phyloP scores from a whole-genome alignment of 2,113 vertebrate species.

The Ammodytes dubius region DNA sequence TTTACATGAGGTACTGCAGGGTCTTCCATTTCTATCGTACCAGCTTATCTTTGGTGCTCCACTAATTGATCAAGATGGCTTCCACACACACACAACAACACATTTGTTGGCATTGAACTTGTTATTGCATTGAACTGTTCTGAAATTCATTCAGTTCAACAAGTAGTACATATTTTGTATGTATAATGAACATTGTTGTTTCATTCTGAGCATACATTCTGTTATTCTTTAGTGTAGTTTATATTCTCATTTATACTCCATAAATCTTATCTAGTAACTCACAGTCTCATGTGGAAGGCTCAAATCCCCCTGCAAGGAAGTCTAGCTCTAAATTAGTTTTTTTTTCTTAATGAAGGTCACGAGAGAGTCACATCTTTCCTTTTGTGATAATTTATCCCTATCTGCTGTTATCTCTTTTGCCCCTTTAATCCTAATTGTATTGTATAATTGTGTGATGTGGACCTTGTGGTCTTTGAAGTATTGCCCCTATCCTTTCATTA shows the following conservation, averaged over 20 bases:
- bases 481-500: constrained; percentile 84
- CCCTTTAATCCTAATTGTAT: constrained; percentile 91
- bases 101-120: background rate
- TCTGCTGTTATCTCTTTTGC: constrained; percentile 86
- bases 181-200: background rate
- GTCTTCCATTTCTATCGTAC: background rate
- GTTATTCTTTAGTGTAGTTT: constrained; percentile 53
- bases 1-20: background rate
- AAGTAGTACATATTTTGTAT: no score
- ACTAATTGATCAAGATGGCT: background rate
- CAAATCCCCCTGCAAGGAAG: constrained; percentile 69
- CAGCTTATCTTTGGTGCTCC: background rate
- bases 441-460: constrained; percentile 86
- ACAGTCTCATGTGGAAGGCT: constrained; percentile 70
- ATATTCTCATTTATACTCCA: constrained; percentile 48
- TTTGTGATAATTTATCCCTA: constrained; percentile 88
- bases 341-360: constrained; percentile 88
- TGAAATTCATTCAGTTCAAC: background rate
- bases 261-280: constrained; percentile 73
- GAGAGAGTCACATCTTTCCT: constrained; percentile 85
- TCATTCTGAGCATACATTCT: constrained; percentile 20
- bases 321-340: constrained; percentile 77
- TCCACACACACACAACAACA: background rate
- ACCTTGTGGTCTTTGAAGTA: constrained; percentile 83
- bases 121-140: background rate